Evolutionary conservation across 2,113 vertebrate species (phyloP).

Genomic region (Pagrus major): DNA sequence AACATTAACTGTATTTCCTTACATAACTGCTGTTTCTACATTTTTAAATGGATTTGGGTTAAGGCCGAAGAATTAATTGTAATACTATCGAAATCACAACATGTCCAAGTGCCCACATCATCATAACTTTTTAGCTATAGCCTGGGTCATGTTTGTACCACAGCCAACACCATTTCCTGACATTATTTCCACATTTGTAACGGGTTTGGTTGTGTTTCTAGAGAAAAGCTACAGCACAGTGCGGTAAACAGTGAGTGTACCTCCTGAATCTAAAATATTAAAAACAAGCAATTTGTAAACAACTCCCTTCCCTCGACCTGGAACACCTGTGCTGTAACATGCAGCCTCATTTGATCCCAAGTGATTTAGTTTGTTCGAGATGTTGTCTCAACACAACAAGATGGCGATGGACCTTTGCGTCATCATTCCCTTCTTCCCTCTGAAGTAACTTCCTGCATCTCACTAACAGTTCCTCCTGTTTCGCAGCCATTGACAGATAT

Average conservation of each 20-base stretch:
- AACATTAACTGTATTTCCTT: background rate
- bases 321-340: background rate
- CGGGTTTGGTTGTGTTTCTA: too few species aligned
- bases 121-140: too few species aligned
- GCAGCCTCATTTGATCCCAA: background rate
- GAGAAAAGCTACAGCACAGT: background rate
- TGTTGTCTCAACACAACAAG: background rate
- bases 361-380: background rate
- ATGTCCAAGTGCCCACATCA: too few species aligned
- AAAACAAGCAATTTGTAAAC: background rate
- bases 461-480: conserved; percentile 15
- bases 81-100: too few species aligned
- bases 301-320: background rate
- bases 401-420: background rate
- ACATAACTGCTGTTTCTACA: background rate
- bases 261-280: background rate
- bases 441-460: conserved; percentile 1
- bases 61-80: too few species aligned
- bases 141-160: too few species aligned
- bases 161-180: too few species aligned
- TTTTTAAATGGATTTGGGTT: background rate
- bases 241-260: background rate
- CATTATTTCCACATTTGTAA: too few species aligned
- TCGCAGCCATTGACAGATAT: conserved; percentile 18
- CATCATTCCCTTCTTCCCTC: background rate